Evolutionary conservation across 2,888 invertebrate genomes (phyloP), one percentile per base, ranked within the genome.

Genomic region (Neocrepidodera transversa): DNA sequence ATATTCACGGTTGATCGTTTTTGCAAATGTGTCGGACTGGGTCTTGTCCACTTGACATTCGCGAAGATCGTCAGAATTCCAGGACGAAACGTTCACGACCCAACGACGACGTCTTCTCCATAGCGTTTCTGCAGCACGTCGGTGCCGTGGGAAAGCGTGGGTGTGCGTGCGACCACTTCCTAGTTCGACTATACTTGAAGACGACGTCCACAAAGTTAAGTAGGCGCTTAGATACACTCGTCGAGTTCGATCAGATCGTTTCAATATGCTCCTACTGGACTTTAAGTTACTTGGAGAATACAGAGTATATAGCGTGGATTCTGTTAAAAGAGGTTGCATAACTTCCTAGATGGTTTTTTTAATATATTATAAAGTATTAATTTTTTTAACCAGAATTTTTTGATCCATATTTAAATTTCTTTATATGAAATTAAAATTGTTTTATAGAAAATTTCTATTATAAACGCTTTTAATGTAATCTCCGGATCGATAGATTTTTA

Each of bases 71-170:
- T 56, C 60, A 58, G 63, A 69, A 66, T 69, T 64, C 64, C 64
- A 64, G 59, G 61, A 56, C 64, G 64, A 53, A 58, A 62, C 59
- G 62, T 65, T 62, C 62, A 61, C 59, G 62, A 50, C 23, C 17
- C 47, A 18, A 13, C 48, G 35, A 48, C 48, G 48, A 47, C 50
- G 38, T 30, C 40, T 28, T 51, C 51, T 51, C 26, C 42, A 13
- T 40, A 38, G 40, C 38, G 38, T 20, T 32, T 6, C 38, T 18
- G 38, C 26, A 26, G 36, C 50, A 50, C 50, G 50, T 50, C 57
- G 61, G 57, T 61, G 64, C 66, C 69, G 68, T 67, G 70, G 66
- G 69, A 70, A 67, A 60, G 61, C 57, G 65, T 63, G 62, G 66
- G 67, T 65, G 68, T 67, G 64, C 53, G 63, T 65, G 54, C 55